Evolutionary conservation across 2,113 vertebrate genomes (phyloP), one percentile per base, ranked within the genome.

Genomic region (Mustela lutreola): DNA sequence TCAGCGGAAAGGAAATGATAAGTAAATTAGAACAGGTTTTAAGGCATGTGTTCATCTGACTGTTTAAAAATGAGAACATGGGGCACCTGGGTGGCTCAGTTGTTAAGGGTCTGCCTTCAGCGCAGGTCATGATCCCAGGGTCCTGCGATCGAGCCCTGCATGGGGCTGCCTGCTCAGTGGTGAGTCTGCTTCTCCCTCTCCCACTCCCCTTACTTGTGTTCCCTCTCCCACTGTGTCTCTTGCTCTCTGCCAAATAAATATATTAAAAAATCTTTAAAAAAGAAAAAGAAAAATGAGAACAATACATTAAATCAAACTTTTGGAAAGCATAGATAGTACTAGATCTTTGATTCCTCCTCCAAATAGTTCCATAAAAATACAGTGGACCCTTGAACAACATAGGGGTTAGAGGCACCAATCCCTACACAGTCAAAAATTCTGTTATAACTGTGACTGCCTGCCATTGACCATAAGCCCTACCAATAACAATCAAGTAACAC

Each of bases 51-150:
- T 50, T 70, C 65, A 93, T 78, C 84, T 91, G n/a, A 86, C 73
- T 95, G 11, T 76, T 89, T 89, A 19, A 85, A 96, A 95, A 70
- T 76, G 75, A 92, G 45, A 76, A 56, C 21, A 86, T 56, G 53
- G 5, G 53, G 5, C 53, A 6, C 53, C 16, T 56, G 53, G 53
- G 53, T 56, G 53, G 16, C 53, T 56, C 16, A 18, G 53, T 5
- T 56, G 16, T 56, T 56, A 56, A 56, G 53, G 18, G 53, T 56
- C 53, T 56, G 53, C 53, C 53, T 56, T 56, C 5, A 2, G 16
- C 53, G 1, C 53, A 56, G 53, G 16, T 56, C 16, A 56, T 56
- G 53, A 56, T 56, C 53, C 16, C 5, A 16, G 16, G 53, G 53
- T 56, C 16, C 16, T 56, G 53, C 16, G 53, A 56, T 56, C 16